Conservation (phyloP, 30 jellyfish, hydroid and myxozoan species). For the Rhopilema esculentum region DNA sequence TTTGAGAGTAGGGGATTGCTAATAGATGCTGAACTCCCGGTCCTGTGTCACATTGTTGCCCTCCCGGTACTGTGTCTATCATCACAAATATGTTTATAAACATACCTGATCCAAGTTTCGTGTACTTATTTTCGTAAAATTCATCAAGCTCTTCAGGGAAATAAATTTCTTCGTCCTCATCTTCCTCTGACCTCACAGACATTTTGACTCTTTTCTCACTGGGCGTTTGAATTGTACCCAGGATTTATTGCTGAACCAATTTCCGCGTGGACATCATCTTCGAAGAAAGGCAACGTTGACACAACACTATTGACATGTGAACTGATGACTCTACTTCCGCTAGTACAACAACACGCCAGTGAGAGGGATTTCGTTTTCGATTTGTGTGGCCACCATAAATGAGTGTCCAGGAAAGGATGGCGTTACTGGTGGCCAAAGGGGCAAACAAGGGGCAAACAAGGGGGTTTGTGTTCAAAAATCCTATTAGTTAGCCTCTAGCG, state of each 20-base stretch:
- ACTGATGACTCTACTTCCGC: neutral
- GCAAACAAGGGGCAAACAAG: too few species aligned
- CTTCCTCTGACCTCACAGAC: constrained; percentile 37
- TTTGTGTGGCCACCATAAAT: too few species aligned
- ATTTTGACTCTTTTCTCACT: neutral
- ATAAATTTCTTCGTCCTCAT: constrained; percentile 27
- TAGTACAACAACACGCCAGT: neutral
- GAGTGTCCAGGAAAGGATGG: too few species aligned
- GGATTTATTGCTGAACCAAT: neutral
- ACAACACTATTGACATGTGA: neutral
- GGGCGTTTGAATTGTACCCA: neutral
- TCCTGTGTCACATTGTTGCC: too few species aligned
- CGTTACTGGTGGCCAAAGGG: too few species aligned
- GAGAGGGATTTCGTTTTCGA: neutral
- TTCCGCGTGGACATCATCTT: neutral
- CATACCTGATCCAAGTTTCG: constrained; percentile 78
- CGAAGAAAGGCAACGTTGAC: neutral
- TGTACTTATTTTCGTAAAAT: constrained; percentile 64
- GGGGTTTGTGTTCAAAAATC: too few species aligned
- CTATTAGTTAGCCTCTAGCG: too few species aligned
- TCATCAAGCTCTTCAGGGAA: constrained; percentile 71
- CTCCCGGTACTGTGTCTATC: neutral
- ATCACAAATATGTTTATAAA: neutral
- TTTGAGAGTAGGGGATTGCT: too few species aligned
- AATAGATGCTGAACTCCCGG: too few species aligned